Conservation (phyloP, 2,113 vertebrate genomes). For the Platichthys flesus region DNA sequence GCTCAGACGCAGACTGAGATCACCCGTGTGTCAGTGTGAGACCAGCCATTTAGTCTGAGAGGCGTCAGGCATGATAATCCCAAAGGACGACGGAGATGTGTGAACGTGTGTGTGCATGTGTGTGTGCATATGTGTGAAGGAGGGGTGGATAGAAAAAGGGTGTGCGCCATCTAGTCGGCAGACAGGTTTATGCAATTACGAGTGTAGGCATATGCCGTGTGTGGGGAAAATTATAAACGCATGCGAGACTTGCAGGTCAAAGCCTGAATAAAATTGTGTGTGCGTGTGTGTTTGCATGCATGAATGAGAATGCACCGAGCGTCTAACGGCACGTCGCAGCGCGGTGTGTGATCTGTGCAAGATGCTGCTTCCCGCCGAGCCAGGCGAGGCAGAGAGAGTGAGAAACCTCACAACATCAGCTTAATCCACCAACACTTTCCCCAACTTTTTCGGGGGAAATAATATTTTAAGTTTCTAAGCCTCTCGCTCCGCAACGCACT, state of each 20-base stretch:
- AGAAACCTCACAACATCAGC: constrained; percentile 31
- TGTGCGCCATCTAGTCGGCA: constrained; percentile 32
- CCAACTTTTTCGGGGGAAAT: constrained; percentile 52
- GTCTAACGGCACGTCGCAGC: not conserved
- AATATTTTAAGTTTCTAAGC: constrained; percentile 64
- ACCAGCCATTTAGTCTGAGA: constrained; percentile 73
- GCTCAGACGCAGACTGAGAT: constrained; percentile 65
- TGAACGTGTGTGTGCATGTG: constrained; percentile 15
- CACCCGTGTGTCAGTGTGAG: constrained; percentile 70
- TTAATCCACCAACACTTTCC: constrained; percentile 59
- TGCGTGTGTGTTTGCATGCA: constrained; percentile 11
- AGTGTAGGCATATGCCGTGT: constrained; percentile 29
- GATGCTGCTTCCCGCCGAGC: constrained; percentile 6
- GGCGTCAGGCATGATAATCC: constrained; percentile 69
- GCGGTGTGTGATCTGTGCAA: constrained; percentile 10
- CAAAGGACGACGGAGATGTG: constrained; percentile 45
- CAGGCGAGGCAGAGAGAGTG: constrained; percentile 2
- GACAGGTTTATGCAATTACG: constrained; percentile 30
- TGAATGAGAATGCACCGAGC: constrained; percentile 15
- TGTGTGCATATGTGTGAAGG: constrained; percentile 12
- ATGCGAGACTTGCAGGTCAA: constrained; percentile 37
- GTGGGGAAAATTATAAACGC: constrained; percentile 17
- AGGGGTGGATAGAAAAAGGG: constrained; percentile 6
- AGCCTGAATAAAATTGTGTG: constrained; percentile 26
- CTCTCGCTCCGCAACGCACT: constrained; percentile 31